A percentile compares a stretch with the other conserved stretches of the same genome.
These are phyloP conservation scores for Megaceryle torquata DNA, from an alignment of 2,113 vertebrate genomes.

Conservation along the genomic window DNA sequence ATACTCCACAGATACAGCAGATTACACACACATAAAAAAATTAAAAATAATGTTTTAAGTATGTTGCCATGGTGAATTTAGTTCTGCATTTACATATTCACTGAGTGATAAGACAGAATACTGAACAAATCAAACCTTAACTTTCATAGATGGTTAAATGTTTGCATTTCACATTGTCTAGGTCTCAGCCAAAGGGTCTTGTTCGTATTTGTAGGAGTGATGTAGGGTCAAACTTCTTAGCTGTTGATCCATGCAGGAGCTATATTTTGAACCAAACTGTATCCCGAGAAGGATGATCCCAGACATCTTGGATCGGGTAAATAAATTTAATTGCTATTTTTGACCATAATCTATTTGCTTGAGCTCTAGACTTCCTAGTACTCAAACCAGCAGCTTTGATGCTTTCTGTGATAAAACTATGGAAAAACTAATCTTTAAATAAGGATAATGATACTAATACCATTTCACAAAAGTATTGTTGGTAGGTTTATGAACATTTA, in stretches of 20 bases:
- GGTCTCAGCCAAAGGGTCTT: background rate
- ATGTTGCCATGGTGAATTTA: conserved; percentile 19
- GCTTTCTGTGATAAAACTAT: background rate
- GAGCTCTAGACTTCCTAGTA: background rate
- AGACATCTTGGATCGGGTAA: background rate
- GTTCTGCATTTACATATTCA: background rate
- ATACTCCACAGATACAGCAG: background rate
- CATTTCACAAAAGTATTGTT: background rate
- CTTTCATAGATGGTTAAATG: background rate
- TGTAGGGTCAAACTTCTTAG: background rate
- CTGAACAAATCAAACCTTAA: background rate
- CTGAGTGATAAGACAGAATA: background rate
- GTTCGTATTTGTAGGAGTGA: background rate
- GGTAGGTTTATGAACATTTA: background rate
- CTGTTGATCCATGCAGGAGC: background rate
- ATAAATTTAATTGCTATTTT: background rate
- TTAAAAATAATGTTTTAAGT: background rate
- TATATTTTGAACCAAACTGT: background rate
- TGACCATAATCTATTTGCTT: background rate
- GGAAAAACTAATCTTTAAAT: background rate
- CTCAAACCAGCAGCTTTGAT: background rate
- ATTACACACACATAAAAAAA: background rate
- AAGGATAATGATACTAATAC: background rate
- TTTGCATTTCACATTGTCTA: background rate
- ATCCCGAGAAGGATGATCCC: background rate